A percentile compares a stretch with the other conserved stretches of the same genome.
phyloP scores from a whole-genome alignment of 1,140 invertebrate species.

The Lerema accius region DNA sequence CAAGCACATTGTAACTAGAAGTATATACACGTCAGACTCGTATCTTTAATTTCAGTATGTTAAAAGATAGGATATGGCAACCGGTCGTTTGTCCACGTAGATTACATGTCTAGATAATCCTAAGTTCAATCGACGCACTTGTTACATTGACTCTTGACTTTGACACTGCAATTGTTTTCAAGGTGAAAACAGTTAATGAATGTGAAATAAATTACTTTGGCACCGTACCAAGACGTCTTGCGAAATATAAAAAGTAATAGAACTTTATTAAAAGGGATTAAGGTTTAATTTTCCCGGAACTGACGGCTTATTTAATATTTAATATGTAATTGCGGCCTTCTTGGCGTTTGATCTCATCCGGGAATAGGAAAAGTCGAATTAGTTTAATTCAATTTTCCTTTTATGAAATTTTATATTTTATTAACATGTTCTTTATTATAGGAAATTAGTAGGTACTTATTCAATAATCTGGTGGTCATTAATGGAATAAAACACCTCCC shows the following conservation, averaged over 20 bases:
- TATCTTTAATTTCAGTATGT: no score
- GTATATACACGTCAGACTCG: no score
- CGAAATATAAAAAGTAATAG: slow-evolving; percentile 9
- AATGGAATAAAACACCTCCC: no score
- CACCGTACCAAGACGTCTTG: slow-evolving; percentile 37
- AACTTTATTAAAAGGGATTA: slow-evolving; percentile 32
- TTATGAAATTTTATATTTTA: not conserved
- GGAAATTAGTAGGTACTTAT: no score
- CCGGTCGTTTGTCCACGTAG: no score
- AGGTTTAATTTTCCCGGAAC: slow-evolving; percentile 22
- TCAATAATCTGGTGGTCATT: no score
- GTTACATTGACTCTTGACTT: slow-evolving; percentile 48
- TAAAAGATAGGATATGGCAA: no score
- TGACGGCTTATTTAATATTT: slow-evolving; percentile 1
- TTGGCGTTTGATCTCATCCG: slow-evolving; percentile 22
- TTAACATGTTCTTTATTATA: no score
- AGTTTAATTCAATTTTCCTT: slow-evolving; percentile 21
- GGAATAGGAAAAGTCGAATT: slow-evolving; percentile 13
- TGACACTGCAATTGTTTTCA: slow-evolving; percentile 54
- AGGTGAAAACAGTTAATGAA: slow-evolving; percentile 54
- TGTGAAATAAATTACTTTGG: slow-evolving; percentile 47
- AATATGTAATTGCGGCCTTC: slow-evolving; percentile 16
- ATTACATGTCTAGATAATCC: not conserved
- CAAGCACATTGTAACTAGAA: no score
- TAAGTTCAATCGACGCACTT: not conserved